These are phyloP conservation scores for Automeris io DNA, from an alignment of 2,888 invertebrate species.

Conservation along the genomic window DNA sequence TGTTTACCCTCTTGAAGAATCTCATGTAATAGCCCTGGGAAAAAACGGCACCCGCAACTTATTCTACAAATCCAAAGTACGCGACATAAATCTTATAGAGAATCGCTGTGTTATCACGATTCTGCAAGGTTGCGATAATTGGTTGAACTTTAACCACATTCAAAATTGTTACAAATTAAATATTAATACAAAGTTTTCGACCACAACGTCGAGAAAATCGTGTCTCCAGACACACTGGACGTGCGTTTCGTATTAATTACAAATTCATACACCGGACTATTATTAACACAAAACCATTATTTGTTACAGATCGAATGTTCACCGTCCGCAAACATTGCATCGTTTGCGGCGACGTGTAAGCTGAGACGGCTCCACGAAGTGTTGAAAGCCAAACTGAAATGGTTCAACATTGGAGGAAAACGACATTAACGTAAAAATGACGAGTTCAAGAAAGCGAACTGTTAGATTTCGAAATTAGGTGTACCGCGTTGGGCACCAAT, in stretches of 20 bases:
- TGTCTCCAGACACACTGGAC: not conserved
- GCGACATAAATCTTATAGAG: too few species aligned
- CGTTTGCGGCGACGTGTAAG: constrained; percentile 45
- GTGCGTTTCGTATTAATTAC: constrained; percentile 24
- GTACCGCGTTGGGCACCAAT: constrained; percentile 20
- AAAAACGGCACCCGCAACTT: too few species aligned
- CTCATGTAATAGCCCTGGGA: too few species aligned
- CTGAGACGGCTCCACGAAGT: constrained; percentile 19
- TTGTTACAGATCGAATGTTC: constrained; percentile 62
- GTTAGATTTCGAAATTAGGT: constrained; percentile 2
- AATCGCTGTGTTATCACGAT: too few species aligned
- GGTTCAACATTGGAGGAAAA: constrained; percentile 30
- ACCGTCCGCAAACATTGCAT: constrained; percentile 42
- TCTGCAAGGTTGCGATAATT: too few species aligned
- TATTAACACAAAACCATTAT: constrained; percentile 47
- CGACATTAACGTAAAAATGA: constrained; percentile 3
- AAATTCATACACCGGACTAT: constrained; percentile 36
- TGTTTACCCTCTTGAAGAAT: too few species aligned
- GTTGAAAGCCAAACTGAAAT: constrained; percentile 22
- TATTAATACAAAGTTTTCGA: not conserved
- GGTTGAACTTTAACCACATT: not conserved
- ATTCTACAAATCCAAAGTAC: too few species aligned
- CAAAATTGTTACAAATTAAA: not conserved
- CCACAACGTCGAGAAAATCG: not conserved
- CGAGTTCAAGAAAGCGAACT: constrained; percentile 7